Evolutionary conservation across 2,888 invertebrate genomes (phyloP).

Genomic region (Megalurothrips usitatus): DNA sequence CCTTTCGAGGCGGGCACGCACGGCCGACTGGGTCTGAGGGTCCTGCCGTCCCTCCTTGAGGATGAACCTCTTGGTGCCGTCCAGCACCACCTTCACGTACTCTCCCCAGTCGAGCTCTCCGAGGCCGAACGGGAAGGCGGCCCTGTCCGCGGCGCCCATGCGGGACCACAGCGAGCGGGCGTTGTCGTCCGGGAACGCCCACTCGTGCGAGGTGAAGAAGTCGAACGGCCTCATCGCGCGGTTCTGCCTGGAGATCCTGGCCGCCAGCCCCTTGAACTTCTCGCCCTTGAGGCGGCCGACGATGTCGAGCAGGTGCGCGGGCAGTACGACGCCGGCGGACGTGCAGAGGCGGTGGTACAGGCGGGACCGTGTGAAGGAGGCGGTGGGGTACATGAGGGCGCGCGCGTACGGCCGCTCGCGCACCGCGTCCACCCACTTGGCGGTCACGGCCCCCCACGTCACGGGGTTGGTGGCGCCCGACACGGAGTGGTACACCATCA

Average conservation of each 20-base stretch:
- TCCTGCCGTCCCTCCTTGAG: neutral
- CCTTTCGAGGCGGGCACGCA: too few species aligned
- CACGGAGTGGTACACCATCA: neutral
- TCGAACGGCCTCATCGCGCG: neutral
- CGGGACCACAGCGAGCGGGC: neutral
- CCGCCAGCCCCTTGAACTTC: neutral
- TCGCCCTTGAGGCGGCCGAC: neutral
- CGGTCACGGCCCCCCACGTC: neutral
- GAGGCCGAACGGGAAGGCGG: neutral
- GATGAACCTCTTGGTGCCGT: neutral
- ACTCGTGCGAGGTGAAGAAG: neutral
- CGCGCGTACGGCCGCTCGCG: neutral
- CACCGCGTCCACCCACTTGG: neutral
- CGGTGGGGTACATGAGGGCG: neutral
- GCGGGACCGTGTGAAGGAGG: neutral
- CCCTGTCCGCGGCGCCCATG: neutral
- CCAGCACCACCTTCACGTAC: neutral
- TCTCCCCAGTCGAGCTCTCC: neutral
- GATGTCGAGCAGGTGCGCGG: neutral
- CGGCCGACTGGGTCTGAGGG: too few species aligned
- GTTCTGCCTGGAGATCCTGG: neutral
- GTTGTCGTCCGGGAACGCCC: neutral
- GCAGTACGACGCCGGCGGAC: neutral
- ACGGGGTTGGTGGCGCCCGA: neutral
- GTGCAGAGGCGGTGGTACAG: neutral